Evolutionary conservation across 2,888 invertebrate species (phyloP), one percentile per base, ranked within the genome.

Genomic region (Hermodice carunculata): DNA sequence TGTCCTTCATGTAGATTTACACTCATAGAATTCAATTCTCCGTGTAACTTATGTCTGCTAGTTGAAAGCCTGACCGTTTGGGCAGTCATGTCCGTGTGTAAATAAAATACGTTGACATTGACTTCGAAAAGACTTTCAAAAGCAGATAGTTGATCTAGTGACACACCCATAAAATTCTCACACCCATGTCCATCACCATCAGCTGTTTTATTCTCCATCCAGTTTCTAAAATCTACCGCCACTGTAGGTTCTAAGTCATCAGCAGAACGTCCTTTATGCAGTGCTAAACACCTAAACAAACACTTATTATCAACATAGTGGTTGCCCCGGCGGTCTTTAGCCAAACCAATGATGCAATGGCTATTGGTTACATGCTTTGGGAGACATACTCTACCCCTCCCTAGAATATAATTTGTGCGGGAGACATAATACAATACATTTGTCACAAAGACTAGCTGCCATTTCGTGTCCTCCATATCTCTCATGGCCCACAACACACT

Each of bases 261-360:
- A n/a, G n/a, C n/a, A n/a, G n/a, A n/a, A n/a, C n/a, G n/a, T 49
- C n/a, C n/a, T n/a, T n/a, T n/a, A n/a, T n/a, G n/a, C n/a, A n/a
- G n/a, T n/a, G 29, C 29, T 26, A 28, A 14, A 49, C 49, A 49
- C 3, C 49, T 22, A 19, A 49, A 49, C 2, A 26, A 17, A 28
- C 49, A 49, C 49, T 31, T n/a, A 32, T 49, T 49, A 49, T 49
- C 49, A n/a, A n/a, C 32, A 32, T 49, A 49, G 14, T 29, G 28
- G 2, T 6, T 3, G n/a, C 29, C 11, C 17, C 32, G 2, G 17
- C 11, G 11, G 3, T 26, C 4, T 6, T 22, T 49, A 14, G 29
- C 28, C n/a, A 49, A 32, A 1, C 31, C 6, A 8, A 8, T 49
- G 3, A 49, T 49, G 3, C 28, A 2, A 1, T 3, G 11, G n/a